Evolutionary conservation across 2,113 vertebrate genomes (phyloP), one percentile per base, ranked within the genome.

Genomic region (Halcyon malimbica): DNA sequence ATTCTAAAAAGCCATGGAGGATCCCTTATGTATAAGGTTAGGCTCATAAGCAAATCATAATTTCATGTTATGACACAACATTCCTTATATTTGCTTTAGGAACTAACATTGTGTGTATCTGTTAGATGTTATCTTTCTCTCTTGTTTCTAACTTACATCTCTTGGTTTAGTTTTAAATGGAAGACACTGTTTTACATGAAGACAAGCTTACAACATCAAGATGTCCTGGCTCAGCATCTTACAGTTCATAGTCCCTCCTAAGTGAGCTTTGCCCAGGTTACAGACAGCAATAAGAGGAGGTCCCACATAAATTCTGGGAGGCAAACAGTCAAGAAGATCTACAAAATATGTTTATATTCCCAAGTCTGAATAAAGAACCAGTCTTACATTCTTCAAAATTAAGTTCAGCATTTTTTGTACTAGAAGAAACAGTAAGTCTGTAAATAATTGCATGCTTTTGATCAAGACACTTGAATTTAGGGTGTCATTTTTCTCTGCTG

Each of bases 381-480:
- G 42, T 31, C 88, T 80, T 70, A 46, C 25, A 68, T 59, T 86
- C 68, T 83, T 86, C 76, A 86, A 64, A 95, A 91, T 87, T 57
- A 89, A 82, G 53, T 56, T 81, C 24, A 9, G 24, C 48, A 23
- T 21, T 91, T 94, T 83, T 80, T 76, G 50, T 35, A 59, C 75
- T 35, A 59, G 28, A 86, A 93, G 60, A 33, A 93, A 83, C n/a
- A 88, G 60, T 42, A 84, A 64, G 46, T 39, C 80, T 82, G 90
- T 92, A 96, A 95, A 95, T 92, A 93, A 96, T 56, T 74, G 63
- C 59, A 83, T 25, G 67, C 10, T 63, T 97, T 96, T 93, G 85
- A 88, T 93, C 82, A 90, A 88, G 56, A 68, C 56, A 86, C 39
- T 88, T 74, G 60, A 90, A 90, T 94, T 93, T 69, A 83, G 37